phyloP scores from a whole-genome alignment of 2,113 vertebrate genomes.

The Colossoma macropomum region DNA sequence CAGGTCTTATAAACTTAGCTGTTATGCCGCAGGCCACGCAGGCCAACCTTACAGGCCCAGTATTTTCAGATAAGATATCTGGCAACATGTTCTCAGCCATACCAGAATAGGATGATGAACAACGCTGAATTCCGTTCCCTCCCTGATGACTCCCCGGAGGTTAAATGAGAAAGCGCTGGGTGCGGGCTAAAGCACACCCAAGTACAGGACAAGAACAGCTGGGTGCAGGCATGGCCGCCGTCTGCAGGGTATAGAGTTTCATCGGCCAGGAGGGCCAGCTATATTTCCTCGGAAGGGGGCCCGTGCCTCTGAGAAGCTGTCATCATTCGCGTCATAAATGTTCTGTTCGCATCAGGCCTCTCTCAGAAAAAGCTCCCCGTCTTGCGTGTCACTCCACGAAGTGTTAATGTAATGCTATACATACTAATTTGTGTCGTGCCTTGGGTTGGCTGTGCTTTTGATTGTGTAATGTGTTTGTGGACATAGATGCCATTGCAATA shows the following conservation, averaged over 20 bases:
- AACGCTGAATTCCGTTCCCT: constrained; percentile 31
- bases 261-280: constrained; percentile 46
- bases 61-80: constrained; percentile 52
- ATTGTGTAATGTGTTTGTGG: not conserved
- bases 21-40: constrained; percentile 20
- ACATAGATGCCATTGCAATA: not conserved
- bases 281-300: constrained; percentile 57
- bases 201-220: constrained; percentile 62
- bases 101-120: constrained; percentile 48
- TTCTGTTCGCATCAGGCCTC: constrained; percentile 38
- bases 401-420: constrained; percentile 51
- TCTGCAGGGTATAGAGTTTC: constrained; percentile 46
- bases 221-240: constrained; percentile 32
- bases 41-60: not conserved
- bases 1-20: constrained; percentile 39
- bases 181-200: constrained; percentile 22
- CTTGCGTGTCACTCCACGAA: constrained; percentile 28
- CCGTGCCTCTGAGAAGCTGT: constrained; percentile 52
- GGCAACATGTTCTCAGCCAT: constrained; percentile 45
- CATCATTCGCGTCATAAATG: constrained; percentile 52
- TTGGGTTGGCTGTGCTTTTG: not conserved
- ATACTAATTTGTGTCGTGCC: constrained; percentile 16
- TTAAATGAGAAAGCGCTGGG: constrained; percentile 38
- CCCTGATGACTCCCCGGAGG: constrained; percentile 43
- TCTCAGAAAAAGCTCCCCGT: constrained; percentile 42